These are phyloP conservation scores for Callospermophilus lateralis DNA, from an alignment of 2,113 vertebrate genomes.

Conservation along the genomic window DNA sequence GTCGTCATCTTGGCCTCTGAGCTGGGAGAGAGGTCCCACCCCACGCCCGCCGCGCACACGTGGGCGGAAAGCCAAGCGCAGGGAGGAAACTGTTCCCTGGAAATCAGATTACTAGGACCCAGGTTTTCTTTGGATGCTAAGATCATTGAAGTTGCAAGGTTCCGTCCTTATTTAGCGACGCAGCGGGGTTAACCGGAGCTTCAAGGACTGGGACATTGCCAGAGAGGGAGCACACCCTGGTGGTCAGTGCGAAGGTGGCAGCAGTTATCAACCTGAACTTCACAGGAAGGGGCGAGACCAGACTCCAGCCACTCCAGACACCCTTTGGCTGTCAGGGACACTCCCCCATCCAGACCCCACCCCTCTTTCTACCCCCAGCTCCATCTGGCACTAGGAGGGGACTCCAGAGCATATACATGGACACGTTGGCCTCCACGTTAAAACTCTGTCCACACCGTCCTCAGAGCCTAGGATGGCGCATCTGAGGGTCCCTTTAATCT, in stretches of 20 bases:
- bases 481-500: too few relatives aligned
- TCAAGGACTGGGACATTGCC: background rate
- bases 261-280: background rate
- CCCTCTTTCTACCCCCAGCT: background rate
- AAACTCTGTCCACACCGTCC: background rate
- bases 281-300: background rate
- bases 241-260: background rate
- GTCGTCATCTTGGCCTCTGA: too few relatives aligned
- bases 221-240: background rate
- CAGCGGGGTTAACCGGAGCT: background rate
- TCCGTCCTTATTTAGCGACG: background rate
- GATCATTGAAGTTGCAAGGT: background rate
- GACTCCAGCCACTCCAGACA: too few relatives aligned
- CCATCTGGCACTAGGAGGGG: background rate
- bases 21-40: accelerated
- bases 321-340: background rate
- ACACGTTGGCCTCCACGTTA: background rate
- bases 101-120: background rate
- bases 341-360: too few relatives aligned
- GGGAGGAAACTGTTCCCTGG: background rate
- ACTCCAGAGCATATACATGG: accelerated
- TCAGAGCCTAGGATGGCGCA: background rate
- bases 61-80: background rate
- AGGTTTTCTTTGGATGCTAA: background rate
- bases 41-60: background rate